phyloP scores from a whole-genome alignment of 2,113 vertebrate species.

The Helogale parvula region DNA sequence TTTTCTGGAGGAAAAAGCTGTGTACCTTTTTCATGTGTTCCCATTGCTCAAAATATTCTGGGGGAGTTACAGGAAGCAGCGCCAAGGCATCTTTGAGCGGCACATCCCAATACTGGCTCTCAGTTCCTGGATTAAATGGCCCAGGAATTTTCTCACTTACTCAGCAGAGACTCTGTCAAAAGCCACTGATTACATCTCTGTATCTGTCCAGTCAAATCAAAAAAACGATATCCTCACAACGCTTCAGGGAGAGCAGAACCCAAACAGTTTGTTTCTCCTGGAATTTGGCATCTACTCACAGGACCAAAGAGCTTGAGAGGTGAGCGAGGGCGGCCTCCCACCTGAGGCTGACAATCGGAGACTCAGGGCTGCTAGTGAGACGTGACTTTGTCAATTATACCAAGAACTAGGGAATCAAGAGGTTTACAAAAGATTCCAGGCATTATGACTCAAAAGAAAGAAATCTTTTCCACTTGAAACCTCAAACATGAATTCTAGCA shows the following conservation, averaged over 20 bases:
- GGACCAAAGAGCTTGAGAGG: neutral
- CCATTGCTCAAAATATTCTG: neutral
- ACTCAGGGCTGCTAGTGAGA: neutral
- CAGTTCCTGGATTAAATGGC: neutral
- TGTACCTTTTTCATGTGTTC: neutral
- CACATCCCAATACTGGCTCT: neutral
- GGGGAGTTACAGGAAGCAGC: neutral
- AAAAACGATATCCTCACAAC: neutral
- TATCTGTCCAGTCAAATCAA: constrained; percentile 11
- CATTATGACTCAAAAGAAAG: neutral
- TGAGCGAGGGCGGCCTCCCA: neutral
- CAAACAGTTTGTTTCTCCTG: neutral
- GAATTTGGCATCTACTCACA: neutral
- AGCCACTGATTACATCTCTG: constrained; percentile 57
- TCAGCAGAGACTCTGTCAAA: constrained; percentile 44
- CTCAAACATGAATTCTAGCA: neutral
- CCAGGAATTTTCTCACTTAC: constrained; percentile 36
- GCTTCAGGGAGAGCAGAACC: neutral
- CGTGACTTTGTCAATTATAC: neutral
- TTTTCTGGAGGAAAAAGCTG: constrained; percentile 3
- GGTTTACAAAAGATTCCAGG: neutral
- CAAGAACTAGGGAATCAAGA: neutral
- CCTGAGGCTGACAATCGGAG: neutral
- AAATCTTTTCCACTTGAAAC: neutral
- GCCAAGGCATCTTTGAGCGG: neutral